Evolutionary conservation across 2,797 vertebrate genomes (phyloP).

Genomic region (Oryzias dopingdopingensis): DNA sequence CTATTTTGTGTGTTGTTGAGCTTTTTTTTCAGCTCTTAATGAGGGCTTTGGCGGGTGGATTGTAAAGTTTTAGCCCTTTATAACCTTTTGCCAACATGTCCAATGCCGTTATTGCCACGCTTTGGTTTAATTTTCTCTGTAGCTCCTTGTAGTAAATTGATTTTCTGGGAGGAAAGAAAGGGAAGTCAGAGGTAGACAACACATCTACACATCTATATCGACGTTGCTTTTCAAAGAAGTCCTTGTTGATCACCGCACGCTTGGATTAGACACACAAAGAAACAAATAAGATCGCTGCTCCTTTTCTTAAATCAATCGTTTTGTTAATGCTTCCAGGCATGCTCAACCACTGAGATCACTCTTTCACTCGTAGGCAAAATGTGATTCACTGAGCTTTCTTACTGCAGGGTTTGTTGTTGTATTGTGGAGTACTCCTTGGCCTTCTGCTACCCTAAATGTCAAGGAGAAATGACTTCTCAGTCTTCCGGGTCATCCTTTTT

Average conservation of each 20-base stretch:
- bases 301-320: slow-evolving; percentile 22
- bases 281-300: slow-evolving; percentile 15
- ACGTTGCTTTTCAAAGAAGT: slow-evolving; percentile 5
- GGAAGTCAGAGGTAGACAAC: slow-evolving; percentile 9
- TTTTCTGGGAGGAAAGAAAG: slow-evolving; percentile 16
- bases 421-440: slow-evolving; percentile 17
- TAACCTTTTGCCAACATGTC: slow-evolving; percentile 25
- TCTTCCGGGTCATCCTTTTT: slow-evolving; percentile 34
- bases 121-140: slow-evolving; percentile 33
- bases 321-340: slow-evolving; percentile 24
- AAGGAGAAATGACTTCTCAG: slow-evolving; percentile 57
- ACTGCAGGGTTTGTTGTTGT: slow-evolving; percentile 36
- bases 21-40: slow-evolving; percentile 6
- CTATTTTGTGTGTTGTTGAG: slow-evolving; percentile 7
- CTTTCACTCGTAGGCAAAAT: slow-evolving; percentile 5
- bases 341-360: slow-evolving; percentile 5
- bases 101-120: slow-evolving; percentile 18
- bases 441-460: slow-evolving; percentile 49
- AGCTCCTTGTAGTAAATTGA: slow-evolving; percentile 25
- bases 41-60: slow-evolving; percentile 19
- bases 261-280: slow-evolving; percentile 9
- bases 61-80: slow-evolving; percentile 11
- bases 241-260: slow-evolving; percentile 18
- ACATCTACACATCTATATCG: not conserved
- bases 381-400: slow-evolving; percentile 29